Conservation (phyloP, 2,113 vertebrate genomes). For the Anthoscopus minutus region DNA sequence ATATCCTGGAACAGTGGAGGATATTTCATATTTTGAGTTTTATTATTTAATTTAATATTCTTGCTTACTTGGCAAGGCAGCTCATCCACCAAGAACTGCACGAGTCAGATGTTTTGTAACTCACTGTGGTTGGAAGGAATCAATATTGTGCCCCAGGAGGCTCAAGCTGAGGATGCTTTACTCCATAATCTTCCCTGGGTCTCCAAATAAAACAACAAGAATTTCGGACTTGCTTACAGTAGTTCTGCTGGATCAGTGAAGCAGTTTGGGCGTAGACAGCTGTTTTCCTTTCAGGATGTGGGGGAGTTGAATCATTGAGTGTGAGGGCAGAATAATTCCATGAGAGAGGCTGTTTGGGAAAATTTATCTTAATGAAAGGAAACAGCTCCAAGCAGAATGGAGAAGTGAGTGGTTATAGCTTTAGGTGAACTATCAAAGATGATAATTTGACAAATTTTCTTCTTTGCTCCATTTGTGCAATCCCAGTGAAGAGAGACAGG, state of each 20-base stretch:
- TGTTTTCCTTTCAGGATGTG: slow-evolving; percentile 50
- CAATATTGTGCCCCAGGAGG: slow-evolving; percentile 12
- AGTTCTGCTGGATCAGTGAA: slow-evolving; percentile 13
- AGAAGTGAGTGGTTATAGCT: neutral
- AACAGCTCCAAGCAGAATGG: neutral
- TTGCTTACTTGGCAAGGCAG: slow-evolving; percentile 33
- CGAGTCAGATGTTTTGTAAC: slow-evolving; percentile 38
- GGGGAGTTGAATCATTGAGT: slow-evolving; percentile 35
- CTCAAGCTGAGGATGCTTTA: neutral
- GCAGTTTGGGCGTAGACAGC: neutral
- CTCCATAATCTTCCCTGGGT: neutral
- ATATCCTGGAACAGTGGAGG: neutral
- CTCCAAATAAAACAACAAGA: slow-evolving; percentile 49
- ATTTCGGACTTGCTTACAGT: neutral
- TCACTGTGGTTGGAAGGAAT: neutral
- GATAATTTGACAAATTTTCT: neutral
- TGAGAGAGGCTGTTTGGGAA: slow-evolving; percentile 4
- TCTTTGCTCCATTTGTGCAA: neutral
- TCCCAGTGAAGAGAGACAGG: neutral
- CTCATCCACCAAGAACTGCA: slow-evolving; percentile 11
- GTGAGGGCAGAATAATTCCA: slow-evolving; percentile 32
- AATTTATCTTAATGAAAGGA: slow-evolving; percentile 27
- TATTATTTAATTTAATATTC: slow-evolving; percentile 35
- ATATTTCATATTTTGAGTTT: slow-evolving; percentile 24
- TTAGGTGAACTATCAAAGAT: neutral